Conservation (phyloP, 30 jellyfish, hydroid and myxozoan species). For the Catostylus mosaicus region DNA sequence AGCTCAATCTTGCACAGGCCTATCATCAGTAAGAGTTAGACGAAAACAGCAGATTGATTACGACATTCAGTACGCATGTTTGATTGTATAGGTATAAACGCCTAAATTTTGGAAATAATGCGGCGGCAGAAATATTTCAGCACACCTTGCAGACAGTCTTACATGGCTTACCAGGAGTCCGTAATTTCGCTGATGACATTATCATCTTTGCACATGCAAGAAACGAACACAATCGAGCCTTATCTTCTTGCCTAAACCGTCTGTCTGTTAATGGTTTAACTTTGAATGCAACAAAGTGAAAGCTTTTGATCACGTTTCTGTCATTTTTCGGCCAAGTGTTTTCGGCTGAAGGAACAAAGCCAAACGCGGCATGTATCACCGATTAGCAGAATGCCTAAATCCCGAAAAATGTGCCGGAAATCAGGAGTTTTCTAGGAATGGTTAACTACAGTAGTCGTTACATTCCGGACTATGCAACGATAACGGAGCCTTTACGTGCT, state of each 20-base stretch:
- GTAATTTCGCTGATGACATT: neutral
- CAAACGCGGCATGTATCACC: neutral
- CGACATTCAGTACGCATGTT: slow-evolving; percentile 49
- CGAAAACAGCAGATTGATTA: slow-evolving; percentile 33
- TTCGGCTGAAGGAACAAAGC: neutral
- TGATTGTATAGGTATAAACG: slow-evolving; percentile 52
- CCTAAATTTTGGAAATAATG: slow-evolving; percentile 22
- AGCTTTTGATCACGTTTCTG: neutral
- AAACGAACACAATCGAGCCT: slow-evolving; percentile 2
- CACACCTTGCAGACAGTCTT: neutral
- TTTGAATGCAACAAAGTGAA: neutral
- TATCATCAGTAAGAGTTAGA: slow-evolving; percentile 63
- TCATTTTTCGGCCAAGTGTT: neutral
- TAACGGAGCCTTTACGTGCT: slow-evolving; percentile 4
- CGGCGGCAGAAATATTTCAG: slow-evolving; percentile 29
- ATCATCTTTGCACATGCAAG: neutral
- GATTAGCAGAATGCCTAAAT: neutral
- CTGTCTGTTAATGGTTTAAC: neutral
- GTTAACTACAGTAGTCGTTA: neutral
- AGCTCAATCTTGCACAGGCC: slow-evolving; percentile 45
- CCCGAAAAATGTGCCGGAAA: neutral
- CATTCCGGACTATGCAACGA: slow-evolving; percentile 11
- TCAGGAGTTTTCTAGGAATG: slow-evolving; percentile 13
- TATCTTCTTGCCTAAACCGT: neutral
- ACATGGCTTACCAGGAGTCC: neutral